phyloP scores from a whole-genome alignment of 2,888 invertebrate species.

The Sussaba pulchella region DNA sequence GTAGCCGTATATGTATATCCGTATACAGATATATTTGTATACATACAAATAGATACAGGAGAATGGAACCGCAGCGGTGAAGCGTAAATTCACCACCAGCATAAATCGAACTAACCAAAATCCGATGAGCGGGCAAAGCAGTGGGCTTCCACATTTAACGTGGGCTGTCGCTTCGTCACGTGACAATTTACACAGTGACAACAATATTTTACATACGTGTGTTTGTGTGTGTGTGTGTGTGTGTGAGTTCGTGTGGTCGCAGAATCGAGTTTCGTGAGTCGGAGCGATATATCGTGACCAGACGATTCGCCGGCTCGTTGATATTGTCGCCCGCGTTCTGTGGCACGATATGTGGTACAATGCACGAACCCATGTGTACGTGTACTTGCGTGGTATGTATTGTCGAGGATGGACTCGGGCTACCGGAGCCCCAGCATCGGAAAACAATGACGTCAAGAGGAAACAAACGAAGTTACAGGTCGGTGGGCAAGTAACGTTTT shows the following conservation, averaged over 20 bases:
- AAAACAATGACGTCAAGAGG: conserved; percentile 59
- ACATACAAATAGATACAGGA: not conserved
- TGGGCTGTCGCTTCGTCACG: conserved; percentile 16
- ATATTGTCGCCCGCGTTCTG: conserved; percentile 43
- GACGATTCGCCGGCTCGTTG: conserved; percentile 51
- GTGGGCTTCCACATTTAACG: conserved; percentile 5
- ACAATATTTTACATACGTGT: conserved; percentile 31
- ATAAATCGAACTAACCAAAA: conserved; percentile 62
- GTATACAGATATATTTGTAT: not conserved
- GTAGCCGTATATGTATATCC: too few species aligned
- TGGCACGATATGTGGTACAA: not conserved
- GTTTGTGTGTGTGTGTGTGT: conserved; percentile 10
- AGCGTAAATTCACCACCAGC: conserved; percentile 54
- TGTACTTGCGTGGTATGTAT: conserved; percentile 7
- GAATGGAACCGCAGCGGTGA: conserved; percentile 47
- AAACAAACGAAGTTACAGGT: conserved; percentile 63
- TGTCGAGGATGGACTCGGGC: conserved; percentile 23
- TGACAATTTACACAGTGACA: conserved; percentile 22
- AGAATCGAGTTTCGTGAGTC: conserved; percentile 10
- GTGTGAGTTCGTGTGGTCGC: not conserved
- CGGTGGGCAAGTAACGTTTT: conserved; percentile 53
- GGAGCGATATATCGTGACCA: conserved; percentile 33
- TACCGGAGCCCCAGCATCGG: conserved; percentile 27
- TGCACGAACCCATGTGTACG: not conserved
- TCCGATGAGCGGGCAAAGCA: conserved; percentile 50